phyloP scores from a whole-genome alignment of 2,797 vertebrate species.

The Hipposideros larvatus region DNA sequence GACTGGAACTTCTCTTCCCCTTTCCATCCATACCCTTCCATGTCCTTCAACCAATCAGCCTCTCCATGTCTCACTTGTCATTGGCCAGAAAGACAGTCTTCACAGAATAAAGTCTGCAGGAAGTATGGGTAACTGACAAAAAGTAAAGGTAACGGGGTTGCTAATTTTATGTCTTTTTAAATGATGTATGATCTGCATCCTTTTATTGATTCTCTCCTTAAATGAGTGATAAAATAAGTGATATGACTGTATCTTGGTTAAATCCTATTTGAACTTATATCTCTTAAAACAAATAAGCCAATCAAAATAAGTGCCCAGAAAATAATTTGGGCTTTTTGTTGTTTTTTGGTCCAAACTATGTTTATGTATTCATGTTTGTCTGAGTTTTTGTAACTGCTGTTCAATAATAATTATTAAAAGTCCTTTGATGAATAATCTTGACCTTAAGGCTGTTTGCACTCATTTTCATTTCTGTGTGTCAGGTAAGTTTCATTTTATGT shows the following conservation, averaged over 20 bases:
- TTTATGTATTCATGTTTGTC: neutral
- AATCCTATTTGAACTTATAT: neutral
- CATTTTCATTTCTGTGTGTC: slow-evolving; percentile 59
- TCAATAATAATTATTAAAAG: neutral
- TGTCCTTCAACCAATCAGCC: slow-evolving; percentile 95
- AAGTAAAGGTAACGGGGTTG: slow-evolving; percentile 90
- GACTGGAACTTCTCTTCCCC: slow-evolving; percentile 95
- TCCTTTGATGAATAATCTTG: neutral
- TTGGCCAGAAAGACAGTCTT: slow-evolving; percentile 93
- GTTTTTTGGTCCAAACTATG: neutral
- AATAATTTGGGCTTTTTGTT: neutral
- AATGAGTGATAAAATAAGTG: neutral
- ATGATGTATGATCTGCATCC: slow-evolving; percentile 72
- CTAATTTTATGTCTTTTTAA: slow-evolving; percentile 86
- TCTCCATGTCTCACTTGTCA: slow-evolving; percentile 95
- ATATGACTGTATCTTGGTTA: neutral
- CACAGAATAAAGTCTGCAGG: slow-evolving; percentile 91
- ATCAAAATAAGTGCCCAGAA: neutral
- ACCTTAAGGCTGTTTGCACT: neutral
- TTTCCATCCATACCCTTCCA: slow-evolving; percentile 95
- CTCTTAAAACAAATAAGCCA: neutral
- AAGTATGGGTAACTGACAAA: slow-evolving; percentile 94
- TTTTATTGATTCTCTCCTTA: slow-evolving; percentile 61
- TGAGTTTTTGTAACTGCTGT: neutral
- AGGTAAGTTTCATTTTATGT: slow-evolving; percentile 43